Evolutionary conservation across 2,888 invertebrate species (phyloP), one percentile per base, ranked within the genome.

Genomic region (Platycheirus albimanus): DNA sequence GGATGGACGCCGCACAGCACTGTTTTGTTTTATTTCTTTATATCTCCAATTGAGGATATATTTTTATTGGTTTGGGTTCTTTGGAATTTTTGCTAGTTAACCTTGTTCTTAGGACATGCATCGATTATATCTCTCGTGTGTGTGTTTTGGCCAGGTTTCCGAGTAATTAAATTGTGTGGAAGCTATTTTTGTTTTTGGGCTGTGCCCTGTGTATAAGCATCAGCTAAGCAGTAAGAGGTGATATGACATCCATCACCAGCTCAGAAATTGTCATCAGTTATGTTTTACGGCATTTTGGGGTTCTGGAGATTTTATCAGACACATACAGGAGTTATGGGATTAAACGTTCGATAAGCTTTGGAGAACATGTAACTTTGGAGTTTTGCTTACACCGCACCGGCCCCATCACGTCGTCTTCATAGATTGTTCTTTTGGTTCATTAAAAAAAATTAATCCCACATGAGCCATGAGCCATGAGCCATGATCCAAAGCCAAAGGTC

Each of bases 11-110:
- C 5, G 24, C 24, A 24, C 3, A 24, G 20, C 28, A 19, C 56
- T 51, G 20, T 77, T 61, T 33, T 38, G 13, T 33, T 52, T 43
- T 41, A 58, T 56, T 64, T 64, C 47, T 54, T 49, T 54, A n/a
- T n/a, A 69, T 71, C 52, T 76, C 71, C 81, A 77, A 81, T 80
- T 64, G 76, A 80, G 64, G 51, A 75, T 81, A 81, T 67, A 69
- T 83, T 83, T 81, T 83, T 83, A 83, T 83, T 83, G 83, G 83
- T 77, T 83, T 69, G 67, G 63, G 66, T 83, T 83, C 83, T 64
- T 36, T 17, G 72, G 83, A 83, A 83, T 72, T 83, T 76, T 72
- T 15, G 67, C 77, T 77, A 72, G 81, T 77, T 83, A 83, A 77
- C 71, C 56, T 83, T 77, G 83, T 77, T 83, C 83, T 72, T 77